Evolutionary conservation across 2,888 invertebrate species (phyloP), one percentile per base, ranked within the genome.

Genomic region (Drosophila colorata): DNA sequence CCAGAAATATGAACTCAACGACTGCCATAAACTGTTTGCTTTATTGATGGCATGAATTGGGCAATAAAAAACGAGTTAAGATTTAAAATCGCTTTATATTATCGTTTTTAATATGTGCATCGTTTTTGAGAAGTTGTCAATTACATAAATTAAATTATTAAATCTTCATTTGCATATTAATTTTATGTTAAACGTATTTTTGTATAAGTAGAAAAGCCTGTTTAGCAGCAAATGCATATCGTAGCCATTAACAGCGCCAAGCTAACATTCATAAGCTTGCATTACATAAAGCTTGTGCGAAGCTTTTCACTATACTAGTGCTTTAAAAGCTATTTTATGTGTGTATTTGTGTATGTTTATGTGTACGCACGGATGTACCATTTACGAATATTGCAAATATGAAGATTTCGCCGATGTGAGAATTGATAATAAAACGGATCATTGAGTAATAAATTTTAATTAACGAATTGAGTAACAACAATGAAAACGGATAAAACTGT

Each of bases 191-290:
- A 33, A 13, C 13, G 33, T 33, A 13, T 13, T 13, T 33, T 4
- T 33, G 33, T 33, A 33, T 33, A 33, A 33, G 13, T 5, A 13
- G 33, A 33, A 33, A 33, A 13, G 13, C 33, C 13, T 4, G 33
- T 33, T 33, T 33, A 33, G 13, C 13, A 33, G 33, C 33, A 11
- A 33, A 11, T 31, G 2, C 28, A 28, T 8, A 8, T 28, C 28
- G 3, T 28, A 8, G 33, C 33, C 33, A 13, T 33, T 31, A 44
- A 44, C 44, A 55, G 44, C 13, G 9, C 3, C 33, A 16, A 8
- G 23, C 4, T 55, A 9, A 35, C 55, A 35, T 20, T 14, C 2
- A 11, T 2, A 35, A 55, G 55, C 55, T 23, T 33, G 25, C 11
- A 8, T 6, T 13, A 5, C 23, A 8, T 28, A 35, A 44, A 44